These are phyloP conservation scores for Psettodes erumei DNA, from an alignment of 2,113 vertebrate genomes.

Conservation along the genomic window DNA sequence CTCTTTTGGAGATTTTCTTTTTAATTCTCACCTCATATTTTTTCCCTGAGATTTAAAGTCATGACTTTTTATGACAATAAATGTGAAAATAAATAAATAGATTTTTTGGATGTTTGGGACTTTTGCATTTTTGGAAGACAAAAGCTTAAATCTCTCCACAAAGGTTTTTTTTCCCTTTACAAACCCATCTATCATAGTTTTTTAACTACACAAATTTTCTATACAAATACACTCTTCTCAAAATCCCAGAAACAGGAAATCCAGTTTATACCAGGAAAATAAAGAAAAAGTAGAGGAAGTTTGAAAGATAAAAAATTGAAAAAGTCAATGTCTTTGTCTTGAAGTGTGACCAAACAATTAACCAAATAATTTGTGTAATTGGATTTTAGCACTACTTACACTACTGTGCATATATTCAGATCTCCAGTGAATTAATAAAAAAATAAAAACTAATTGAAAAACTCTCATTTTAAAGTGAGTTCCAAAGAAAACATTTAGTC, in stretches of 20 bases:
- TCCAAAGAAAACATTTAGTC: background rate
- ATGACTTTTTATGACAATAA: background rate
- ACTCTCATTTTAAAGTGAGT: background rate
- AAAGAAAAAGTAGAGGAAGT: background rate
- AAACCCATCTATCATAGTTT: background rate
- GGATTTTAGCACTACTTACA: background rate
- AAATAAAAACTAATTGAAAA: too few relatives aligned
- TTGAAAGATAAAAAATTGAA: background rate
- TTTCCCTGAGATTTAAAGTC: background rate
- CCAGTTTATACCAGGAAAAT: background rate
- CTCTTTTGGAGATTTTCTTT: background rate
- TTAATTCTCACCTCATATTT: background rate
- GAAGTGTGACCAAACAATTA: too few relatives aligned
- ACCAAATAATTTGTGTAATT: background rate
- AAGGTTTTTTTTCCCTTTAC: background rate
- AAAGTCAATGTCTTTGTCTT: too few relatives aligned
- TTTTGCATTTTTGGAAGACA: background rate
- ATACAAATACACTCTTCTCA: background rate
- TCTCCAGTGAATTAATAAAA: background rate
- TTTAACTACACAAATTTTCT: background rate
- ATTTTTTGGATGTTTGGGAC: too few relatives aligned
- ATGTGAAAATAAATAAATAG: background rate
- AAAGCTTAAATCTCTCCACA: background rate
- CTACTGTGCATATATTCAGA: background rate
- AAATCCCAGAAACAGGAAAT: background rate